Evolutionary conservation across 2,113 vertebrate species (phyloP).

Genomic region (Peromyscus californicus): DNA sequence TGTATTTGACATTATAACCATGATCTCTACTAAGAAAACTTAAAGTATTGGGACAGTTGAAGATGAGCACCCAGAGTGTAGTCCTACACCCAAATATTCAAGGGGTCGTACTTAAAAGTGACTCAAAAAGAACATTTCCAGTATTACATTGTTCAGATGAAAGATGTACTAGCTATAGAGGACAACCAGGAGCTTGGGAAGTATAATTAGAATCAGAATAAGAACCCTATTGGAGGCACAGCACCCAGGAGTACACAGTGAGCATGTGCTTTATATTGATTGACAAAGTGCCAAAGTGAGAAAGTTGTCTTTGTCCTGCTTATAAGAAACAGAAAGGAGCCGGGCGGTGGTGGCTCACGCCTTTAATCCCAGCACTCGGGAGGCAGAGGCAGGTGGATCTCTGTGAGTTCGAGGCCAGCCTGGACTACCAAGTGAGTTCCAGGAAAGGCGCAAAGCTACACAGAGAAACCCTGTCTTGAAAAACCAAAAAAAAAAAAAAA

Average conservation of each 20-base stretch:
- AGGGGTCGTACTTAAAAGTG: neutral
- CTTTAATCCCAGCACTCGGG: no score
- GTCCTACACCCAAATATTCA: constrained; percentile 3
- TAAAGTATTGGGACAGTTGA: constrained; percentile 24
- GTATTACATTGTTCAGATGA: constrained; percentile 24
- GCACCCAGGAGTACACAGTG: neutral
- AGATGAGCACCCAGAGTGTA: neutral
- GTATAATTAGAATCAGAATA: constrained; percentile 52
- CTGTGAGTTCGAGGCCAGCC: no score
- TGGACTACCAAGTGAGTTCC: no score
- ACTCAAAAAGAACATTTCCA: constrained; percentile 38
- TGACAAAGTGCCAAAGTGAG: neutral
- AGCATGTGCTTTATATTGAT: neutral
- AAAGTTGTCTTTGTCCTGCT: neutral
- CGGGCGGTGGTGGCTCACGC: no score
- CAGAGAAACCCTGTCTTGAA: no score
- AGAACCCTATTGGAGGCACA: neutral
- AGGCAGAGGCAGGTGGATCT: no score
- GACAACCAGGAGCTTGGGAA: constrained; percentile 29
- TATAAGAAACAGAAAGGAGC: neutral
- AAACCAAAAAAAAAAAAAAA: no score
- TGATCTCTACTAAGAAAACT: constrained; percentile 5
- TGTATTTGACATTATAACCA: constrained; percentile 38
- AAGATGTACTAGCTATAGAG: neutral
- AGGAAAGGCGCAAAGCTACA: no score